Evolutionary conservation across 2,888 invertebrate species (phyloP), one percentile per base, ranked within the genome.

Genomic region (Hartigia nigra): DNA sequence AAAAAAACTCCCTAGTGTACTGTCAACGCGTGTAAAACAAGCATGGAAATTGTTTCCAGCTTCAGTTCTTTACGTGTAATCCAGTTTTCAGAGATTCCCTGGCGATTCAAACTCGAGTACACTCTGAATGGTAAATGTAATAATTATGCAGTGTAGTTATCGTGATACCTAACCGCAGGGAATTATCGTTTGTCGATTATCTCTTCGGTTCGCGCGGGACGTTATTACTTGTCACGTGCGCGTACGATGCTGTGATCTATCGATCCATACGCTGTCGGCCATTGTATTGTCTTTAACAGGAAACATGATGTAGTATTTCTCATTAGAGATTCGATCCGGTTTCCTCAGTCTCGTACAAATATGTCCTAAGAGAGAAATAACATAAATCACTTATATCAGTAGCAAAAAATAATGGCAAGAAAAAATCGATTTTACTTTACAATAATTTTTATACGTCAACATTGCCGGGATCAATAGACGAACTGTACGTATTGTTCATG

Each of bases 151-250:
- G 55, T 9, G 23, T 23, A 55, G 55, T 55, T 55, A 55, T 23
- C 55, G 55, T 55, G 23, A 55, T 55, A 55, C 55, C 23, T 55
- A 23, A 2, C 55, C 55, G 55, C 55, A 55, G 55, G 55, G 55
- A 55, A 55, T 55, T 23, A 55, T 55, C 55, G 55, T 55, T 55
- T 55, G 55, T 55, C 55, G 55, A 55, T 55, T 72, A 72, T 72
- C 72, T 72, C 72, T 72, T 72, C 72, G 31, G 31, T 72, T 72
- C 72, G 72, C 72, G 72, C 72, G 72, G 31, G 72, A 32, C 31
- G 72, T 31, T 72, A 72, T 32, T 72, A 72, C 72, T 34, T 34
- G 72, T 72, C 72, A 34, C 32, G 32, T 32, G 31, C 72, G 72
- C 72, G 72, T 12, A 31, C 72, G 72, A 72, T 12, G 12, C 12